A percentile compares a stretch with the other conserved stretches of the same genome.
Conservation (phyloP, 2,113 vertebrate species). For the Oncorhynchus tshawytscha region DNA sequence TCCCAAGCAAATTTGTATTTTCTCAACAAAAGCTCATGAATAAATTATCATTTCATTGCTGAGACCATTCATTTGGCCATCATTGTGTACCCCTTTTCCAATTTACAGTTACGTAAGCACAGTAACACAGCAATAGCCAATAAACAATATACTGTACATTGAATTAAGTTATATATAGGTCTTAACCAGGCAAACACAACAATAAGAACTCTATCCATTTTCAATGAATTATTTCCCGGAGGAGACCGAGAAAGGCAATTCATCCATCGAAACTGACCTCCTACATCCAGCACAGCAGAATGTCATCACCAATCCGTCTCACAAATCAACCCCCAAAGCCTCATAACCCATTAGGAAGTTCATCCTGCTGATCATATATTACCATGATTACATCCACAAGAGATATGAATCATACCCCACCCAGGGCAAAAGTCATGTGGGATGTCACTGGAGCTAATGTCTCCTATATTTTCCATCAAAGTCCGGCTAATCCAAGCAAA, state of each 20-base stretch:
- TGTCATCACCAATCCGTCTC: background rate
- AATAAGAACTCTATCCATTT: constrained; percentile 55
- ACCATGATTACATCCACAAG: constrained; percentile 18
- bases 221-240: constrained; percentile 65
- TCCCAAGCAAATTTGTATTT: no score
- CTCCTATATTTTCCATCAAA: constrained; percentile 32
- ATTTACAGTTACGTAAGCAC: no score
- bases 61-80: no score
- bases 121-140: no score
- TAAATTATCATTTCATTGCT: no score
- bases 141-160: no score
- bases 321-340: background rate
- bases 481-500: constrained; percentile 44
- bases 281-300: constrained; percentile 24
- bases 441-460: constrained; percentile 23
- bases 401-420: constrained; percentile 20
- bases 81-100: no score
- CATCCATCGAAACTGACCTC: constrained; percentile 50
- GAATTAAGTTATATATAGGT: no score
- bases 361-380: constrained; percentile 5
- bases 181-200: constrained; percentile 63
- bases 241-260: constrained; percentile 40
- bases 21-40: no score
- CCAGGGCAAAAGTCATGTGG: background rate
- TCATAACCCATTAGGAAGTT: constrained; percentile 36